phyloP scores from a whole-genome alignment of 1,140 invertebrate genomes.

The Drosophila pachea region DNA sequence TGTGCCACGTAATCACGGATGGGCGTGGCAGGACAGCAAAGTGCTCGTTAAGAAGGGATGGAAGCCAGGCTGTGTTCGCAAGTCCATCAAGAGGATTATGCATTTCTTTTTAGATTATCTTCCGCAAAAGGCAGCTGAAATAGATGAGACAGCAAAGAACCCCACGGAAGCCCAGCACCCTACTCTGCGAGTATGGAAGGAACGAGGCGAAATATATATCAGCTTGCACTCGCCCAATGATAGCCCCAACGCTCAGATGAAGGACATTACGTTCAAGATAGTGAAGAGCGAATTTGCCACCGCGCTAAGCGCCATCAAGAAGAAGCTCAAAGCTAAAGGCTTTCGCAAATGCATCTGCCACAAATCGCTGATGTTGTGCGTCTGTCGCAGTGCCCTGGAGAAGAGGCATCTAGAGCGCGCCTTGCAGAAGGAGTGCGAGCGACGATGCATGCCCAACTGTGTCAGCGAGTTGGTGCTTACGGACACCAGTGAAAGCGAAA shows the following conservation, averaged over 20 bases:
- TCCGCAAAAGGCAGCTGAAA: slow-evolving; percentile 25
- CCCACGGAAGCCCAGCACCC: slow-evolving; percentile 25
- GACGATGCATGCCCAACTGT: slow-evolving; percentile 38
- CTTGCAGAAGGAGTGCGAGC: slow-evolving; percentile 53
- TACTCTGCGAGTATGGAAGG: slow-evolving; percentile 62
- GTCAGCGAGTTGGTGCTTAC: slow-evolving; percentile 52
- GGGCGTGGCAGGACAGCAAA: slow-evolving; percentile 59
- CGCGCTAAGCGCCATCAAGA: slow-evolving; percentile 54
- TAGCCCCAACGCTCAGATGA: slow-evolving; percentile 18
- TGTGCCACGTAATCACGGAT: slow-evolving; percentile 66
- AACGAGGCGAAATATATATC: slow-evolving; percentile 63
- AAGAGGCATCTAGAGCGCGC: slow-evolving; percentile 48
- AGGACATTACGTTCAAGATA: slow-evolving; percentile 67
- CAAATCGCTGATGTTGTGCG: slow-evolving; percentile 57
- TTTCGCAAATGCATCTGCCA: slow-evolving; percentile 69
- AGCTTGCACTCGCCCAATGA: slow-evolving; percentile 48
- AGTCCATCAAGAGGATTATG: slow-evolving; percentile 69
- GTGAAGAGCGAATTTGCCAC: slow-evolving; percentile 55
- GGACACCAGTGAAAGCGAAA: slow-evolving; percentile 72
- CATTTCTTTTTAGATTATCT: slow-evolving; percentile 62
- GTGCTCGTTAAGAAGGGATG: slow-evolving; percentile 52
- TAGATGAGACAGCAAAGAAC: slow-evolving; percentile 1
- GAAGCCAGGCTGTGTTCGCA: slow-evolving; percentile 65
- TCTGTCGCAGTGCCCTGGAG: slow-evolving; percentile 52
- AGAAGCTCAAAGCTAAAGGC: slow-evolving; percentile 55